phyloP scores from a whole-genome alignment of 2,797 vertebrate species.

The Acropternis orthonyx region DNA sequence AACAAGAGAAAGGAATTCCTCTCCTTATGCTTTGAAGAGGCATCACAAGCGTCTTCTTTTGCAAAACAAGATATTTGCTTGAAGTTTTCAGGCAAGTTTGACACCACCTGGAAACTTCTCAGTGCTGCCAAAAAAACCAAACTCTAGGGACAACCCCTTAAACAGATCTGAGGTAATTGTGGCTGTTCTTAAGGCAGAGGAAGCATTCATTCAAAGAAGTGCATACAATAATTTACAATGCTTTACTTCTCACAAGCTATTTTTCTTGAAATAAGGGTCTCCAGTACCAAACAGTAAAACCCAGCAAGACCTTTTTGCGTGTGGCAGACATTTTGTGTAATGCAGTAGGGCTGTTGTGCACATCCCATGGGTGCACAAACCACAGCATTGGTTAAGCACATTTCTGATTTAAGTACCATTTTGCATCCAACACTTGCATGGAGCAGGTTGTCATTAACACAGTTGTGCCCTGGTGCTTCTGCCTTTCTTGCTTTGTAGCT shows the following conservation, averaged over 20 bases:
- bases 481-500: not conserved
- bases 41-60: not conserved
- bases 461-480: not conserved
- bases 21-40: not conserved
- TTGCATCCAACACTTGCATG: not conserved
- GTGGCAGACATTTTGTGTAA: not conserved
- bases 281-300: not conserved
- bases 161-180: not conserved
- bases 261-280: not conserved
- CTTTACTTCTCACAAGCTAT: not conserved
- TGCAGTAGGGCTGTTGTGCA: not conserved
- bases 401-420: not conserved
- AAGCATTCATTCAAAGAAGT: not conserved
- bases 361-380: not conserved
- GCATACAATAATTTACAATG: not conserved
- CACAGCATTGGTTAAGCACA: not conserved
- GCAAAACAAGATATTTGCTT: not conserved
- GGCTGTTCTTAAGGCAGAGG: not conserved
- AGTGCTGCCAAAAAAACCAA: not conserved
- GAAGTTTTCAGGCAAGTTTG: not conserved
- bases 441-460: not conserved
- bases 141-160: not conserved
- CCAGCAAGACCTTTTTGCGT: not conserved
- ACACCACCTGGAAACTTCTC: not conserved
- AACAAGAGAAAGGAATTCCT: not conserved